phyloP scores from a whole-genome alignment of 2,888 invertebrate species.

The Venusia cambrica region DNA sequence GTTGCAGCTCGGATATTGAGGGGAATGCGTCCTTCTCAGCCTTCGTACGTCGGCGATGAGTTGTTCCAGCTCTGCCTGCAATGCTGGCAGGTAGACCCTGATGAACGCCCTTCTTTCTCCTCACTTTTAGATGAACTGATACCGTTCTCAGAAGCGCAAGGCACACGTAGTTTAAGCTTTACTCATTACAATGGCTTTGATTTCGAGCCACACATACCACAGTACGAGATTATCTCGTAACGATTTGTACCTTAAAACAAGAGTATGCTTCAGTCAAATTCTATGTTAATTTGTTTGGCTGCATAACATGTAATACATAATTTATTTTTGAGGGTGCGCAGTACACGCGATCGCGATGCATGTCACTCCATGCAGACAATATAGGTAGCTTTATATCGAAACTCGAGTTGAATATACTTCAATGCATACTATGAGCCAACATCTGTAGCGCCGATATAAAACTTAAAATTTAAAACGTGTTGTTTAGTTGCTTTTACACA shows the following conservation, averaged over 20 bases:
- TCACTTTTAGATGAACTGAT: constrained; percentile 76
- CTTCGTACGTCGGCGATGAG: constrained; percentile 87
- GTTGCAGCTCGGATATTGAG: constrained; percentile 84
- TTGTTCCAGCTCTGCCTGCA: constrained; percentile 90
- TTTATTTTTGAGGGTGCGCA: too few species aligned
- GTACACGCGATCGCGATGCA: too few species aligned
- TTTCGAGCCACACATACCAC: constrained; percentile 68
- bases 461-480: too few species aligned
- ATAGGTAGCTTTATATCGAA: too few species aligned
- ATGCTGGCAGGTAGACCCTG: constrained; percentile 92
- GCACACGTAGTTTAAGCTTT: constrained; percentile 62
- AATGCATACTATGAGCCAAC: too few species aligned
- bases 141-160: constrained; percentile 56
- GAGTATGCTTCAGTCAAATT: too few species aligned
- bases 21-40: constrained; percentile 87
- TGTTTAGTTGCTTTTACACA: too few species aligned
- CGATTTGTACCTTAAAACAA: constrained; percentile 16
- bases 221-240: constrained; percentile 67
- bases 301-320: too few species aligned
- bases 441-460: too few species aligned
- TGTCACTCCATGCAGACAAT: too few species aligned
- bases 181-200: constrained; percentile 71
- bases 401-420: too few species aligned
- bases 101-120: constrained; percentile 88
- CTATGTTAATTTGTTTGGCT: too few species aligned